Conservation (phyloP, 2,113 vertebrate species). For the Candoia aspera region DNA sequence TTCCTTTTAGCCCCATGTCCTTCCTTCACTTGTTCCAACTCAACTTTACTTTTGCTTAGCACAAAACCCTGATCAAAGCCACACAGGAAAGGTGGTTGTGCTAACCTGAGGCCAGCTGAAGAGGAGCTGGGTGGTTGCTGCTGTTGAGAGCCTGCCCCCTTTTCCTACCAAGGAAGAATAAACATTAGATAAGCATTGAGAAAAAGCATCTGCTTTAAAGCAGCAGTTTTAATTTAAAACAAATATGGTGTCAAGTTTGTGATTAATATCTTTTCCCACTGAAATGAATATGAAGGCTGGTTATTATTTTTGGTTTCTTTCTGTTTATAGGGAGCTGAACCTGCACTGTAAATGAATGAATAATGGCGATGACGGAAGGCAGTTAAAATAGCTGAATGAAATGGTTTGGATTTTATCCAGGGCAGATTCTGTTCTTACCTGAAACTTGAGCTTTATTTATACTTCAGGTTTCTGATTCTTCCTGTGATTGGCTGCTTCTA, state of each 20-base stretch:
- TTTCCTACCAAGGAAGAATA: conserved; percentile 46
- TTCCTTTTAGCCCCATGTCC: conserved; percentile 24
- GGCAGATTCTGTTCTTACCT: conserved; percentile 39
- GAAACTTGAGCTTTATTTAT: conserved; percentile 19
- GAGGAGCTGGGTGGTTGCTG: conserved; percentile 49
- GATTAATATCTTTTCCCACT: conserved; percentile 54
- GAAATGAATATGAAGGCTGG: conserved; percentile 39
- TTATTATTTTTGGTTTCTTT: conserved; percentile 38
- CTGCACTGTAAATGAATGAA: conserved; percentile 18
- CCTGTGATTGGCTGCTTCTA: conserved; percentile 21
- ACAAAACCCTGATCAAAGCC: conserved; percentile 51
- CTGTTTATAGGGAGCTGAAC: conserved; percentile 20
- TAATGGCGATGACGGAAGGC: conserved; percentile 28
- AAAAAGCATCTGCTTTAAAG: conserved; percentile 60
- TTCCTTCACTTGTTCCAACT: conserved; percentile 6
- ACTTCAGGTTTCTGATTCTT: conserved; percentile 1
- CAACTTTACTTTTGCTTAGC: not conserved
- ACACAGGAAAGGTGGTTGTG: conserved; percentile 44
- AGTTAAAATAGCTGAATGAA: conserved; percentile 52
- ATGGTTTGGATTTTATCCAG: conserved; percentile 48
- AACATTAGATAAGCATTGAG: conserved; percentile 53
- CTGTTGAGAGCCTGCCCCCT: not conserved
- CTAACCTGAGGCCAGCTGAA: conserved; percentile 46
- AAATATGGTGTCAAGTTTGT: conserved; percentile 56
- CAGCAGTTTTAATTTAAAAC: conserved; percentile 61